Percentiles rank a stretch among this genome's conserved stretches.
Evolutionary conservation across 2,797 vertebrate species (phyloP).

Genomic region (Mus spretus): DNA sequence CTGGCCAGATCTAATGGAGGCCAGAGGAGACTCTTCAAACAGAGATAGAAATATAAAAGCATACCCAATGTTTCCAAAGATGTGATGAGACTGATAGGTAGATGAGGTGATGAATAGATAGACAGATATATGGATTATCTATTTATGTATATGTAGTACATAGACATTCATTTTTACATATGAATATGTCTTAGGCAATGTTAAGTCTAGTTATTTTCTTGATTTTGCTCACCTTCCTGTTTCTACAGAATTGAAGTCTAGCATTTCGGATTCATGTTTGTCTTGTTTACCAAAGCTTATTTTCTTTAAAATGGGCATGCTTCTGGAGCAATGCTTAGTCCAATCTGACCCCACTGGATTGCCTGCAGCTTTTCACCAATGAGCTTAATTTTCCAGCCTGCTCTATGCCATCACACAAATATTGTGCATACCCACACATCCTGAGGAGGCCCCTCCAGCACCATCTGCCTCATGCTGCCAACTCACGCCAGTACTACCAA

Average conservation of each 20-base stretch:
- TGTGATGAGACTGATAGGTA: not conserved
- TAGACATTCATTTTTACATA: not conserved
- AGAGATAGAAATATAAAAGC: not conserved
- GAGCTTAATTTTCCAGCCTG: not conserved
- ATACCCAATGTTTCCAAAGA: not conserved
- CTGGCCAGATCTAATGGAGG: not conserved
- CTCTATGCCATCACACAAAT: not conserved
- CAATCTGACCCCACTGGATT: not conserved
- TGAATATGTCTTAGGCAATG: not conserved
- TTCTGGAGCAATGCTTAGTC: not conserved
- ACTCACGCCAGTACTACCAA: too few species aligned
- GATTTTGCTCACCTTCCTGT: not conserved
- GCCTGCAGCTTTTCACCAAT: not conserved
- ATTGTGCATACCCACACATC: not conserved
- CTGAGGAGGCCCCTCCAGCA: not conserved
- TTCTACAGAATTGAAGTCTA: not conserved
- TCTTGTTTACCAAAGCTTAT: not conserved
- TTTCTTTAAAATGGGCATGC: not conserved
- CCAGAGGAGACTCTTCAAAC: not conserved
- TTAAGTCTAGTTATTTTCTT: not conserved
- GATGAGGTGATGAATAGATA: not conserved
- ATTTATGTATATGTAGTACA: not conserved
- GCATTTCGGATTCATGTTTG: not conserved
- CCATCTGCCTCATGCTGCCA: fast-evolving
- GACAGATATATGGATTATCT: too few species aligned